phyloP scores from a whole-genome alignment of 2,797 vertebrate genomes.

The Tauraco hartlaubi region DNA sequence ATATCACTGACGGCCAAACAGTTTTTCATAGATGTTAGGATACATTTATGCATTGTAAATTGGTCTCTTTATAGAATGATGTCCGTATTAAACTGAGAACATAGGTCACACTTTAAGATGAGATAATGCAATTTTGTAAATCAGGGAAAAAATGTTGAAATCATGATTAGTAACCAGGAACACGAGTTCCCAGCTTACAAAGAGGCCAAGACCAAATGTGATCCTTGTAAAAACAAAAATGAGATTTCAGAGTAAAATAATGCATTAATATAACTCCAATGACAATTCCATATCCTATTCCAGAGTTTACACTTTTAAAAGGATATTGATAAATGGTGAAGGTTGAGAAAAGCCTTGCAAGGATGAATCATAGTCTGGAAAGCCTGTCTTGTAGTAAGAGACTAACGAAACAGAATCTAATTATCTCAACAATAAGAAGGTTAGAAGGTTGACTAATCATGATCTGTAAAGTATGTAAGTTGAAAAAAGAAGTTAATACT shows the following conservation, averaged over 20 bases:
- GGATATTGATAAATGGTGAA: neutral
- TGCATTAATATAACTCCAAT: neutral
- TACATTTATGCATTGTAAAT: neutral
- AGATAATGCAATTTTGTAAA: neutral
- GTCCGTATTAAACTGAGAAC: neutral
- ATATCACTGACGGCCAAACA: neutral
- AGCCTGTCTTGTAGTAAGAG: neutral
- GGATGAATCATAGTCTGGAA: constrained; percentile 9
- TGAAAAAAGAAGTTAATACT: neutral
- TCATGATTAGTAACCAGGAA: neutral
- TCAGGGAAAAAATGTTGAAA: neutral
- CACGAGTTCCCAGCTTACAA: neutral
- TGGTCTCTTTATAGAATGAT: neutral
- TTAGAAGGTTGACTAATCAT: neutral
- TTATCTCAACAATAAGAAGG: constrained; percentile 24
- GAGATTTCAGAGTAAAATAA: neutral
- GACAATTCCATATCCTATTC: neutral
- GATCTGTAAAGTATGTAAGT: neutral
- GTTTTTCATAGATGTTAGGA: neutral
- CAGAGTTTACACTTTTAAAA: neutral
- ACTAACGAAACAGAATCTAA: neutral
- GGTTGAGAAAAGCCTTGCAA: neutral
- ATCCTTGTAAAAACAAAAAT: neutral
- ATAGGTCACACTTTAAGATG: neutral
- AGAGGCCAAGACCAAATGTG: neutral